phyloP scores from a whole-genome alignment of 2,113 vertebrate species.

The Campylomormyrus numenius region DNA sequence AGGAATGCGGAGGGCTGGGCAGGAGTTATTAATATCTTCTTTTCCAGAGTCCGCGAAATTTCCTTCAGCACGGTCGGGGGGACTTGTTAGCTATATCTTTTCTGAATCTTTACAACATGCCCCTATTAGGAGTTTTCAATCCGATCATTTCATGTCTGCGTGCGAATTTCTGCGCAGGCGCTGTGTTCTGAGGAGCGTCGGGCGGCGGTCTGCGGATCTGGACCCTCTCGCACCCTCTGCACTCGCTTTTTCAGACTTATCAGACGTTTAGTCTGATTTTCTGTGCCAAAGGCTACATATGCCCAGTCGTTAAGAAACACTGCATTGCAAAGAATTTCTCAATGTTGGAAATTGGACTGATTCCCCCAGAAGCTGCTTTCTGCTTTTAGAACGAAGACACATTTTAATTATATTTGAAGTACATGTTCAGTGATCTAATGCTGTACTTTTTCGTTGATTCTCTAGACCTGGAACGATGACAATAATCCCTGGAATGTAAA shows the following conservation, averaged over 20 bases:
- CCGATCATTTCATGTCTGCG: constrained; percentile 23
- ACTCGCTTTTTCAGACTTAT: background rate
- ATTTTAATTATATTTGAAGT: background rate
- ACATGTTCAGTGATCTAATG: background rate
- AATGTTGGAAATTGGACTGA: background rate
- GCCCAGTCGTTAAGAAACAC: background rate
- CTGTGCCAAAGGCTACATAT: background rate
- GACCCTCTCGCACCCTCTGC: background rate
- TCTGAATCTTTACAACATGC: constrained; percentile 42
- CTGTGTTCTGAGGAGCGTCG: background rate
- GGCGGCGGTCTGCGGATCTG: background rate
- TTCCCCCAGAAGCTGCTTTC: background rate
- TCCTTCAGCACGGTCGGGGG: constrained; percentile 41
- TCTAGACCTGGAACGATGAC: background rate
- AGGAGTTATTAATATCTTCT: constrained; percentile 69
- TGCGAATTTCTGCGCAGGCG: constrained; percentile 11
- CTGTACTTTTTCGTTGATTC: background rate
- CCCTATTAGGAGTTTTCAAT: constrained; percentile 46
- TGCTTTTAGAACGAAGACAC: background rate
- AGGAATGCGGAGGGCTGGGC: constrained; percentile 61
- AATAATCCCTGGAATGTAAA: background rate
- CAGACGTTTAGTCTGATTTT: background rate
- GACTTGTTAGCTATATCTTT: constrained; percentile 49
- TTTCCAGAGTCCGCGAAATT: constrained; percentile 58
- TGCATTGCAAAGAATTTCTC: background rate